These are phyloP conservation scores for Drosophila anomelani DNA, from an alignment of 2,888 invertebrate species.

Conservation along the genomic window DNA sequence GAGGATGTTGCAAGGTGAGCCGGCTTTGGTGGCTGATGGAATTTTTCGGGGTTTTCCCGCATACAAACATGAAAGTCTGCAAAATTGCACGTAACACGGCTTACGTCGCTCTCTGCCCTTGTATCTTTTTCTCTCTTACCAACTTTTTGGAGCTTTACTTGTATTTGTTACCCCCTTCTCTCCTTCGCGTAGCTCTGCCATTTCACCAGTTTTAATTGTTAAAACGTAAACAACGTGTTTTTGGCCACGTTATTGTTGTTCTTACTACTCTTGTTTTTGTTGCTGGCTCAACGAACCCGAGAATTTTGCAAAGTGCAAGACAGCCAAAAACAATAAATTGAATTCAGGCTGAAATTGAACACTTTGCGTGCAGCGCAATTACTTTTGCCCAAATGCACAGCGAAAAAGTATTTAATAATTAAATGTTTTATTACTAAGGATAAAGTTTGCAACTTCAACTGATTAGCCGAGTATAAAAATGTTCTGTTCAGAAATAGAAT, in stretches of 20 bases:
- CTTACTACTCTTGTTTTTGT: conserved; percentile 6
- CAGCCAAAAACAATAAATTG: conserved; percentile 40
- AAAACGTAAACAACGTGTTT: conserved; percentile 76
- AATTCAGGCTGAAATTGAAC: conserved; percentile 49
- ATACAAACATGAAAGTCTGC: conserved; percentile 32
- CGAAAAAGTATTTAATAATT: neutral
- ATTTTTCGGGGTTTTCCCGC: conserved; percentile 48
- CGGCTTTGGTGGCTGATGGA: conserved; percentile 12
- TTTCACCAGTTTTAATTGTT: conserved; percentile 62
- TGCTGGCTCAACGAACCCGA: conserved; percentile 48
- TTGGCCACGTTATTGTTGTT: conserved; percentile 23
- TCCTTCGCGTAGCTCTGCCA: conserved; percentile 21
- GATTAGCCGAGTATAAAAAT: no score
- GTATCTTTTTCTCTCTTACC: neutral
- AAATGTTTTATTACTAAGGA: no score
- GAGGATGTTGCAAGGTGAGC: conserved; percentile 74
- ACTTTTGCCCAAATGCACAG: conserved; percentile 25
- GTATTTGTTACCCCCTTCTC: conserved; percentile 11
- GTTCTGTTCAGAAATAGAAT: no score
- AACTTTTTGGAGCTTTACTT: conserved; percentile 13
- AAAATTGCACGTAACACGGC: conserved; percentile 15
- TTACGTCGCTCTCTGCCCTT: conserved; percentile 7
- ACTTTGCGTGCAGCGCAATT: conserved; percentile 42
- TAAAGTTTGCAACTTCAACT: no score
- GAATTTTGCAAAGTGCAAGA: conserved; percentile 45